Percentiles rank a stretch among this genome's conserved stretches.
phyloP scores from a whole-genome alignment of 2,797 vertebrate species.

The Peromyscus attwateri region DNA sequence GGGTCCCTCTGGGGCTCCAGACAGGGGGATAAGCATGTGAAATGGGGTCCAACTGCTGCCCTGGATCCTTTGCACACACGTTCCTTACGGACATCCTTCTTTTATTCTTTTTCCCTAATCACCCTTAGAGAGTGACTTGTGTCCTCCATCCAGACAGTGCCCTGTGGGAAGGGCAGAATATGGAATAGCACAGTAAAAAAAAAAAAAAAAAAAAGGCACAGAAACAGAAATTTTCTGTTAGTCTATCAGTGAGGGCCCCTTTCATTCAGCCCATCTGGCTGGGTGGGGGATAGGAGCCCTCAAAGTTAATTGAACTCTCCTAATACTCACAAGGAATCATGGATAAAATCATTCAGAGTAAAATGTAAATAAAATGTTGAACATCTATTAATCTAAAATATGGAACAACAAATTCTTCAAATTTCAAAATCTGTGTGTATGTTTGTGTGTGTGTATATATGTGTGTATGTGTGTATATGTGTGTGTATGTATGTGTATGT shows the following conservation, averaged over 20 bases:
- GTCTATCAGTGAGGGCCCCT: not conserved
- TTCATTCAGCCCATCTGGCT: not conserved
- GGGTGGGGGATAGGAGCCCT: not conserved
- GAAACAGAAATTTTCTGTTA: not conserved
- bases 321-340: not conserved
- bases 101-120: not conserved
- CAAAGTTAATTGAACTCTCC: not conserved
- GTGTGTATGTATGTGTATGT: not conserved
- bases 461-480: too few species aligned
- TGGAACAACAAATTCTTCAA: not conserved
- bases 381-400: not conserved
- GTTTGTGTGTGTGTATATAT: not conserved
- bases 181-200: not conserved
- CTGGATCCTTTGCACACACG: not conserved
- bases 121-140: not conserved
- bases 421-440: not conserved
- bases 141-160: not conserved
- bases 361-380: constrained; percentile 34
- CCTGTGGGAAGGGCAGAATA: not conserved
- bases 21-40: not conserved
- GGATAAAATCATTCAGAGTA: not conserved
- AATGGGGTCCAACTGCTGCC: not conserved
- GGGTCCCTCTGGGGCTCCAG: not conserved
- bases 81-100: not conserved
- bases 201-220: not conserved